phyloP scores from a whole-genome alignment of 1,140 invertebrate genomes.

The Drosophila tsacasi region DNA sequence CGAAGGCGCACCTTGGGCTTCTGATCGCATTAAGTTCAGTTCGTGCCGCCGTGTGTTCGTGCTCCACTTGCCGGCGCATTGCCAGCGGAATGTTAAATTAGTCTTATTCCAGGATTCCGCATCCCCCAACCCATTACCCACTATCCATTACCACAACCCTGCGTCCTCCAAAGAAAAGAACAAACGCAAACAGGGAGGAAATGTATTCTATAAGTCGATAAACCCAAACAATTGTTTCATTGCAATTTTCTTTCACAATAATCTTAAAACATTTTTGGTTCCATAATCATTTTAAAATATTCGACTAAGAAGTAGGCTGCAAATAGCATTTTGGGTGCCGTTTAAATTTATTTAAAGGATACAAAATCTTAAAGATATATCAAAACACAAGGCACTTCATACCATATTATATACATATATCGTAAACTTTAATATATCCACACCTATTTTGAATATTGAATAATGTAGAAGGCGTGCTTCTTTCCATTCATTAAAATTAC shows the following conservation, averaged over 20 bases:
- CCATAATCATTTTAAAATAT: too few species aligned
- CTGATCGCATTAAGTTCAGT: slow-evolving; percentile 72
- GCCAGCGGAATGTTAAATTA: slow-evolving; percentile 76
- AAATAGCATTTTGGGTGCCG: too few species aligned
- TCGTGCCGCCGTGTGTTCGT: slow-evolving; percentile 60
- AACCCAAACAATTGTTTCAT: background rate
- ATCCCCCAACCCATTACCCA: background rate
- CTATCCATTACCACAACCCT: background rate
- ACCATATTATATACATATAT: too few species aligned
- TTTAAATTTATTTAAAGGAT: too few species aligned
- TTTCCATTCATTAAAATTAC: background rate
- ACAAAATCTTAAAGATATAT: too few species aligned
- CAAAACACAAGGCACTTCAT: too few species aligned
- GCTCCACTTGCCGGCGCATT: slow-evolving; percentile 67
- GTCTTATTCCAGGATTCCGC: slow-evolving; percentile 25
- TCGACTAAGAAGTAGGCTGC: too few species aligned
- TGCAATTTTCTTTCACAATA: background rate
- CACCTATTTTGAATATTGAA: too few species aligned
- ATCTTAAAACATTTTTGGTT: too few species aligned
- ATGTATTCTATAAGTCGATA: slow-evolving; percentile 10
- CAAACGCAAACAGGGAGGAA: slow-evolving; percentile 20
- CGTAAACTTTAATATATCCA: too few species aligned
- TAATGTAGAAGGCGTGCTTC: background rate
- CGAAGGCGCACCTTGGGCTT: slow-evolving; percentile 29
- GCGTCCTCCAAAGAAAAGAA: background rate